Conservation (phyloP, 1,140 invertebrate genomes). For the Doryteuthis pealeii region DNA sequence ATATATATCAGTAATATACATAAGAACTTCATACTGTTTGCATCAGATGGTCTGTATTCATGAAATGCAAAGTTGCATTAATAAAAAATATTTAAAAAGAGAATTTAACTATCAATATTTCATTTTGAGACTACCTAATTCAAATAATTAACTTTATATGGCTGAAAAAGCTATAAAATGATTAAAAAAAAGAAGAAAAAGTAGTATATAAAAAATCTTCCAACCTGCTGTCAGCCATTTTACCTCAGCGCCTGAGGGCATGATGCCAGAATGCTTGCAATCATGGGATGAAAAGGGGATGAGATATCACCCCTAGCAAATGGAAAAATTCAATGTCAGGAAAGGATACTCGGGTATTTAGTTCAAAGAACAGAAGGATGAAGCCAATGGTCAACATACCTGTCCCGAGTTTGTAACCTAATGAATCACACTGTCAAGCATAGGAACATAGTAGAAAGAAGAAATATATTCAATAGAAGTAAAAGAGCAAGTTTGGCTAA, state of each 20-base stretch:
- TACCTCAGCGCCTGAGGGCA: constrained; percentile 16
- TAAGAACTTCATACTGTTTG: no score
- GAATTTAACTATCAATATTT: no score
- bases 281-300: constrained; percentile 16
- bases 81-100: no score
- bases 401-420: constrained; percentile 2
- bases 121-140: no score
- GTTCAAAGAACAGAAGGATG: constrained; percentile 5
- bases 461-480: no score
- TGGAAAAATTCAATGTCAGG: constrained; percentile 11
- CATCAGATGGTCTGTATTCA: no score
- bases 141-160: background rate
- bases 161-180: constrained; percentile 5
- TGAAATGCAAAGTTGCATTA: no score
- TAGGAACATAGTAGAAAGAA: no score
- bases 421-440: background rate
- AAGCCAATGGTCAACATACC: background rate
- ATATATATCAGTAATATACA: no score
- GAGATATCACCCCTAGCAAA: constrained; percentile 17
- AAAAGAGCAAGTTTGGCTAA: no score
- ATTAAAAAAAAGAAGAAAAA: constrained; percentile 5
- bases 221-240: constrained; percentile 14
- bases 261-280: constrained; percentile 15
- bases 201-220: constrained; percentile 13
- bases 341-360: constrained; percentile 2